These are phyloP conservation scores for Xenopus petersii DNA, from an alignment of 2,797 vertebrate species.

Conservation along the genomic window DNA sequence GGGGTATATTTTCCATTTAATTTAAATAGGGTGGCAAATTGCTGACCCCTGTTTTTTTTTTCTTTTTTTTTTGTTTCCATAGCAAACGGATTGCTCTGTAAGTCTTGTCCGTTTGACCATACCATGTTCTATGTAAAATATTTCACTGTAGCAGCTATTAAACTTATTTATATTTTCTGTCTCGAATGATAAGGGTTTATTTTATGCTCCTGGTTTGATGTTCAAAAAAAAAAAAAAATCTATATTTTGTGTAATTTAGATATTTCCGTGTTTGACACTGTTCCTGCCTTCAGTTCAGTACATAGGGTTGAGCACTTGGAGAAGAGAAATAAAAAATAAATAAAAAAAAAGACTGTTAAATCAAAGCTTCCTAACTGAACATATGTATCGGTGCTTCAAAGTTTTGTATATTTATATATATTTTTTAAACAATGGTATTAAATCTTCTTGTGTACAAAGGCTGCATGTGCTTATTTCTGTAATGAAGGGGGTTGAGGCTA, in stretches of 20 bases:
- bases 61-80: neutral
- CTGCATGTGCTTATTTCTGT: neutral
- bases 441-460: constrained; percentile 9
- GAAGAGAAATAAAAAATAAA: too few species aligned
- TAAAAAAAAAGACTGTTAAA: neutral
- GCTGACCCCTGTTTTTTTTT: neutral
- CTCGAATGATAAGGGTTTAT: constrained; percentile 6
- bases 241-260: too few species aligned
- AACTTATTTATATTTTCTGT: constrained; percentile 43
- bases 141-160: constrained; percentile 39
- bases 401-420: constrained; percentile 6
- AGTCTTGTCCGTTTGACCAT: constrained; percentile 4
- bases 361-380: neutral
- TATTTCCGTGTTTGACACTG: too few species aligned
- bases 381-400: constrained; percentile 4
- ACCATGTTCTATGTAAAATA: constrained; percentile 29
- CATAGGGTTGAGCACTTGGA: neutral
- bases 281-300: too few species aligned
- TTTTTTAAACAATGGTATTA: neutral
- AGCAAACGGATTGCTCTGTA: constrained; percentile 28
- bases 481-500: too few species aligned
- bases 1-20: constrained; percentile 8
- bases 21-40: neutral
- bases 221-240: too few species aligned
- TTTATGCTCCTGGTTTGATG: neutral